Conservation (phyloP, 1,140 invertebrate genomes). For the Drosophila quadrilineata region DNA sequence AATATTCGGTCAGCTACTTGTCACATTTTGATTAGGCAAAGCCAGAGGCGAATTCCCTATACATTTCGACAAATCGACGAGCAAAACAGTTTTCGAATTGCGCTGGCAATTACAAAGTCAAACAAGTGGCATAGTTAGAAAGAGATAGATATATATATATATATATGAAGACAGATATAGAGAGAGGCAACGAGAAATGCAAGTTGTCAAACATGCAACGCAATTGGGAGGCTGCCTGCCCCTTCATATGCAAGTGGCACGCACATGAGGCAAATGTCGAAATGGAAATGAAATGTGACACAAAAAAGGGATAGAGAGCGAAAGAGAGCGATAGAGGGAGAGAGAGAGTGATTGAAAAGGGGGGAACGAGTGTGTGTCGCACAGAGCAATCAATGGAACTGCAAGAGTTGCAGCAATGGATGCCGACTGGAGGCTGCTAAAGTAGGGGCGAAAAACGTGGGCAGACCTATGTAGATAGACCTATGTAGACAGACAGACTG, state of each 20-base stretch:
- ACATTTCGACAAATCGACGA: conserved; percentile 13
- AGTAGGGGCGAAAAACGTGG: no score
- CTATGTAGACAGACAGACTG: no score
- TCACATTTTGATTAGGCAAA: conserved; percentile 21
- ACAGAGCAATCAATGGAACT: conserved; percentile 37
- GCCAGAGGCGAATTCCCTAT: not conserved
- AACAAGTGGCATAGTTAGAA: conserved; percentile 1
- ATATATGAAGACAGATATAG: not conserved
- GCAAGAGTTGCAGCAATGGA: not conserved
- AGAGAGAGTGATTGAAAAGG: not conserved
- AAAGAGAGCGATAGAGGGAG: not conserved
- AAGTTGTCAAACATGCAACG: conserved; percentile 68
- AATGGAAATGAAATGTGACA: conserved; percentile 32
- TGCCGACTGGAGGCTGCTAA: no score
- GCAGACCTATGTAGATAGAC: no score
- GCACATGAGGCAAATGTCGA: conserved; percentile 24
- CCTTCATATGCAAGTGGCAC: conserved; percentile 19
- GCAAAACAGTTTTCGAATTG: conserved; percentile 28
- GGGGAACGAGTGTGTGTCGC: not conserved
- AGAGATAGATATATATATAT: not conserved
- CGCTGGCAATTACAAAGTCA: conserved; percentile 46
- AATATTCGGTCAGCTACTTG: conserved; percentile 1
- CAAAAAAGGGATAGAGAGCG: not conserved
- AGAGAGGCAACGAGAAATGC: conserved; percentile 45
- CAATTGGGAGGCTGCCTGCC: conserved; percentile 39